phyloP scores from a whole-genome alignment of 2,113 vertebrate species.

The Manacus vitellinus region DNA sequence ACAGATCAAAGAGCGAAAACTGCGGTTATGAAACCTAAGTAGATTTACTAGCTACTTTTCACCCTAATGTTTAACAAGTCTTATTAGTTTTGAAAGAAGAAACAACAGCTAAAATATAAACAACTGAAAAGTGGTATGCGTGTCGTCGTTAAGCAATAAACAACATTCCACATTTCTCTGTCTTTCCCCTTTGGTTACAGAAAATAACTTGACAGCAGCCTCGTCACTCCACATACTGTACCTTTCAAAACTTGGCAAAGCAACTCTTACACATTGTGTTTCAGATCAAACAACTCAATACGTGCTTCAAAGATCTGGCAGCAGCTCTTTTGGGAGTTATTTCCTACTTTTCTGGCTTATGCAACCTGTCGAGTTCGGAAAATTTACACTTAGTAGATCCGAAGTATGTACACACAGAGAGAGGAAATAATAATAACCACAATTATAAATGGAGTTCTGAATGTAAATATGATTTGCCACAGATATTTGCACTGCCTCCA shows the following conservation, averaged over 20 bases:
- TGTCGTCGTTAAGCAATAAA: neutral
- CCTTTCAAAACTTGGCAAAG: slow-evolving; percentile 53
- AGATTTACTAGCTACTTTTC: neutral
- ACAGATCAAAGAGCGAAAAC: neutral
- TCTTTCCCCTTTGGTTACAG: neutral
- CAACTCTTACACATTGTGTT: neutral
- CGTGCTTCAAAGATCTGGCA: neutral
- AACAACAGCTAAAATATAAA: neutral
- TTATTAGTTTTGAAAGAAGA: neutral
- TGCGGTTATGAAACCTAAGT: neutral
- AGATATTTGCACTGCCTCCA: slow-evolving; percentile 21
- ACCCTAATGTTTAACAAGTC: neutral
- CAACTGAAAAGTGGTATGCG: neutral
- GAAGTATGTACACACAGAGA: slow-evolving; percentile 5
- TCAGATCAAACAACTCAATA: slow-evolving; percentile 11
- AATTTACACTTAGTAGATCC: slow-evolving; percentile 29
- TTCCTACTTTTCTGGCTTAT: slow-evolving; percentile 47
- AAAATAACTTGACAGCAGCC: slow-evolving; percentile 15
- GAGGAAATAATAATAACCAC: slow-evolving; percentile 1
- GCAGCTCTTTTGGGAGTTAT: slow-evolving; percentile 12
- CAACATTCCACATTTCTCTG: neutral
- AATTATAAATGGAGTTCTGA: slow-evolving; percentile 36
- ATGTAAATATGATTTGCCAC: slow-evolving; percentile 48
- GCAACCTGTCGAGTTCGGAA: slow-evolving; percentile 11
- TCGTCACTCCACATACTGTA: slow-evolving; percentile 15